Percentiles rank a stretch among this genome's conserved stretches.
These are phyloP conservation scores for Pangasianodon hypophthalmus DNA, from an alignment of 2,113 vertebrate species.

Conservation along the genomic window DNA sequence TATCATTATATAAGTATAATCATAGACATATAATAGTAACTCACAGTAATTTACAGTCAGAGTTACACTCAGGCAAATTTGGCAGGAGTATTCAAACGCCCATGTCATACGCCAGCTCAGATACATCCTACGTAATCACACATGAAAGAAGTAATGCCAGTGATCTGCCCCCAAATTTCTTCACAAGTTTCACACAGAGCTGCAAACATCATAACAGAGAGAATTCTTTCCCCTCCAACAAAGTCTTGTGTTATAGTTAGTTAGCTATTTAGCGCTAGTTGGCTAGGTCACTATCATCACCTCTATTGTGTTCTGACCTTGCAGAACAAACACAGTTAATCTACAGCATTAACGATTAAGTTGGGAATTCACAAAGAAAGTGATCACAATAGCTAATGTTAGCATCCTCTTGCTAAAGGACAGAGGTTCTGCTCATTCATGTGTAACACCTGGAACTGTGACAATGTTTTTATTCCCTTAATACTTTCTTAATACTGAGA, in stretches of 20 bases:
- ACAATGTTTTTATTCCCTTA: neutral
- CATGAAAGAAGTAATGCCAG: neutral
- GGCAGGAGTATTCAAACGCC: neutral
- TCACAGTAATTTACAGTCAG: neutral
- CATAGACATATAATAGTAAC: neutral
- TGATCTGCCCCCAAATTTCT: neutral
- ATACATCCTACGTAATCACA: neutral
- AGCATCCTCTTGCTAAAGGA: neutral
- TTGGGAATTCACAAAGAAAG: neutral
- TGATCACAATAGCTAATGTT: neutral
- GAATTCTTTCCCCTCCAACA: neutral
- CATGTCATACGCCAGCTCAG: neutral
- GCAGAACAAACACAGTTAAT: conserved; percentile 1
- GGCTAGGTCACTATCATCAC: neutral
- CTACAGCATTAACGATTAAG: neutral
- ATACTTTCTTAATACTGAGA: neutral
- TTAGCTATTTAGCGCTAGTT: neutral
- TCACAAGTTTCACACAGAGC: neutral
- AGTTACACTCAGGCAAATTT: neutral
- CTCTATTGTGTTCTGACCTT: neutral
- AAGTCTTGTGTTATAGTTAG: neutral
- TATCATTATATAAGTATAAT: neutral
- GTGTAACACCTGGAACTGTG: neutral
- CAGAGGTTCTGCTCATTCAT: neutral
- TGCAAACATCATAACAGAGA: neutral